These are phyloP conservation scores for Cheilinus undulatus DNA, from an alignment of 2,113 vertebrate species.

Conservation along the genomic window DNA sequence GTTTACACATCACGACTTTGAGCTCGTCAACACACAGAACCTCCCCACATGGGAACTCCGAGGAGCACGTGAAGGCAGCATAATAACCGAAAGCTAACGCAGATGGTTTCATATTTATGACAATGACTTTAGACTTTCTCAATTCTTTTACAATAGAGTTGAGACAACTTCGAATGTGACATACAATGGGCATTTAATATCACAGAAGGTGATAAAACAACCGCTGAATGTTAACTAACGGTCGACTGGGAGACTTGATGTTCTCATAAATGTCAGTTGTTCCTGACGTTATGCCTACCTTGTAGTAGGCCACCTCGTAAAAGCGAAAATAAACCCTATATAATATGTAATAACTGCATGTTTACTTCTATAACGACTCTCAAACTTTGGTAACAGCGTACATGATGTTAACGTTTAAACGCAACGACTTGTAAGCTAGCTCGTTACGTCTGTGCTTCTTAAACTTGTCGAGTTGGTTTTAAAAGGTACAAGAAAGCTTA, in stretches of 20 bases:
- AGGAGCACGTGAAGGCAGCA: background rate
- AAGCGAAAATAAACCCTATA: background rate
- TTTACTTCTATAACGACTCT: background rate
- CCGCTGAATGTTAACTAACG: background rate
- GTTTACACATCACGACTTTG: too few relatives aligned
- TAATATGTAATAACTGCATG: too few relatives aligned
- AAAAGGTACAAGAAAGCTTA: slow-evolving; percentile 28
- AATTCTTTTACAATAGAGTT: background rate
- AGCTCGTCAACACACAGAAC: too few relatives aligned
- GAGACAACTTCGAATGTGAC: background rate
- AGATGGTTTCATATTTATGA: slow-evolving; percentile 9
- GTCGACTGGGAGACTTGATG: background rate
- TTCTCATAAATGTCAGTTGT: background rate
- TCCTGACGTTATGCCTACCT: background rate
- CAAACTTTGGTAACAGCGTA: background rate
- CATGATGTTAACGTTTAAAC: background rate
- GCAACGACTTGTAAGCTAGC: slow-evolving; percentile 6
- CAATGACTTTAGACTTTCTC: background rate
- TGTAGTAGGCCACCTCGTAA: background rate
- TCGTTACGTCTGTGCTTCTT: background rate
- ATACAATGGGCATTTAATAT: background rate
- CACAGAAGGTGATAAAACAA: background rate
- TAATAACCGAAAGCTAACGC: slow-evolving; percentile 21
- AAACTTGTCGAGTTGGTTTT: slow-evolving; percentile 19
- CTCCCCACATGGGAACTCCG: background rate